phyloP scores from a whole-genome alignment of 2,888 invertebrate genomes.

The Chymomyza fuscimana region DNA sequence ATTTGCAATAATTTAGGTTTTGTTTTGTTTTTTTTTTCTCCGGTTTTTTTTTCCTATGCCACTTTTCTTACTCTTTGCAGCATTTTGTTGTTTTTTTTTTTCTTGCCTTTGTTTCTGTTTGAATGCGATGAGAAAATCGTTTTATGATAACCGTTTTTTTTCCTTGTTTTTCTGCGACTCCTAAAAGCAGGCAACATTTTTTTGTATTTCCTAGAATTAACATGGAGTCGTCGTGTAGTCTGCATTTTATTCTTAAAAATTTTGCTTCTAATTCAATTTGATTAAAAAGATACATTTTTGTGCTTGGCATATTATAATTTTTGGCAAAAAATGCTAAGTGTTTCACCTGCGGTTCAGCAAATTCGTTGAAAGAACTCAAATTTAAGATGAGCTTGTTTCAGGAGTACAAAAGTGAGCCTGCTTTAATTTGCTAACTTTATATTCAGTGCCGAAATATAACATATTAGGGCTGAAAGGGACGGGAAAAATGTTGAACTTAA shows the following conservation, averaged over 20 bases:
- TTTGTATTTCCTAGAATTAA: neutral
- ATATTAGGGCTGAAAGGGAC: too few species aligned
- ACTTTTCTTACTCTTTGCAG: constrained; percentile 11
- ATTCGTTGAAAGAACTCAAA: too few species aligned
- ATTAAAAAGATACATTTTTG: too few species aligned
- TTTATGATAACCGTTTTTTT: constrained; percentile 63
- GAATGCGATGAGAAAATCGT: constrained; percentile 65
- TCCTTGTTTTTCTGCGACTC: neutral
- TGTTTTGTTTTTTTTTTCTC: constrained; percentile 33
- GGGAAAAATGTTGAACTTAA: too few species aligned
- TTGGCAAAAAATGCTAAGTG: too few species aligned
- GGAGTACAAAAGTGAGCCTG: too few species aligned
- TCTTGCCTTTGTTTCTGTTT: constrained; percentile 22
- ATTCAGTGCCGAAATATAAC: too few species aligned
- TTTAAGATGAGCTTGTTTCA: too few species aligned
- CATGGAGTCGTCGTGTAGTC: neutral
- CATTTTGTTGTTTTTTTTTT: constrained; percentile 35
- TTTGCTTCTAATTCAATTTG: neutral
- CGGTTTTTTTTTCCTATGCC: constrained; percentile 2
- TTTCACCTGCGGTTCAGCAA: too few species aligned
- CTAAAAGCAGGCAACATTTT: neutral
- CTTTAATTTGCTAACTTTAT: too few species aligned
- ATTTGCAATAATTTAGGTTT: constrained; percentile 78
- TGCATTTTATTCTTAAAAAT: neutral
- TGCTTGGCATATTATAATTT: too few species aligned